A percentile compares a stretch with the other conserved stretches of the same genome.
Evolutionary conservation across 2,888 invertebrate genomes (phyloP).

Genomic region (Penaeus monodon): DNA sequence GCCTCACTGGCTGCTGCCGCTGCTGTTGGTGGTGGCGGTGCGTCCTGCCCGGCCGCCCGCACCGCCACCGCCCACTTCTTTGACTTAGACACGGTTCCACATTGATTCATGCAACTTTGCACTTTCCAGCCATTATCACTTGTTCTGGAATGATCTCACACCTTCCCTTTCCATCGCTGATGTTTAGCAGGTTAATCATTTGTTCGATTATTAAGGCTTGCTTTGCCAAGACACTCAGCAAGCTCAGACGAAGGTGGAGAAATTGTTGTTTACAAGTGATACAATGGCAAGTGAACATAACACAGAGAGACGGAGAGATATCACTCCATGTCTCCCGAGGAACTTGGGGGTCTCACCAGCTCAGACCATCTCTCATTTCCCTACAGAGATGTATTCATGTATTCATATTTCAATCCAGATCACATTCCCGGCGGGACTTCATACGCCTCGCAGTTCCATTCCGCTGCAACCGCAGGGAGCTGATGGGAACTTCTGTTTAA

Average conservation of each 20-base stretch:
- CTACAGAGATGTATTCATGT: constrained; percentile 27
- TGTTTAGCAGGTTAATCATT: too few species aligned
- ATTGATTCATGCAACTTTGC: constrained; percentile 27
- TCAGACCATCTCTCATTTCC: constrained; percentile 5
- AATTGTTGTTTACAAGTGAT: constrained; percentile 4
- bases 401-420: constrained; percentile 23
- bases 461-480: background rate
- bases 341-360: background rate
- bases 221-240: too few species aligned
- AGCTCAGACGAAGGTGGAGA: background rate
- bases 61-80: constrained; percentile 21
- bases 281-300: background rate
- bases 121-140: constrained; percentile 11
- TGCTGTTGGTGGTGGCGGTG: constrained; percentile 42
- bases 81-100: constrained; percentile 22
- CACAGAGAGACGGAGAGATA: background rate
- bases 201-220: too few species aligned
- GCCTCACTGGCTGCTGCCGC: constrained; percentile 54
- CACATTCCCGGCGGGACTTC: background rate
- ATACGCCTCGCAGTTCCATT: constrained; percentile 5
- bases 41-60: constrained; percentile 33
- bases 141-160: background rate
- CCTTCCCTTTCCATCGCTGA: too few species aligned
- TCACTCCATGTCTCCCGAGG: constrained; percentile 6
- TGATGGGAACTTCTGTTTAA: background rate